Evolutionary conservation across 2,797 vertebrate species (phyloP).

Genomic region (Anomalospiza imberbis): DNA sequence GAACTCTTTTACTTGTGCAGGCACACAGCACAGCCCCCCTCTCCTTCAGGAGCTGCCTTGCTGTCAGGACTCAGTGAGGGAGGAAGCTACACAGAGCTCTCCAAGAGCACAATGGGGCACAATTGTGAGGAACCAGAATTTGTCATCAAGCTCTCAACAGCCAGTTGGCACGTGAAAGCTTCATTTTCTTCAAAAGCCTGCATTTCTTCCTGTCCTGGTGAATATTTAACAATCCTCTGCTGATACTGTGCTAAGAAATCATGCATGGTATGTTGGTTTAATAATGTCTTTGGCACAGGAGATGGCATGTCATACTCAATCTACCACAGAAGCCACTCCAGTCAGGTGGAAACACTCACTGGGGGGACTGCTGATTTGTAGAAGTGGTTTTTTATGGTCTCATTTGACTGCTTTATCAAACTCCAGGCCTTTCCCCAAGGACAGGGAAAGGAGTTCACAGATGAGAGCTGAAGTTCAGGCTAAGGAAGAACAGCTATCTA

Average conservation of each 20-base stretch:
- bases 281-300: not conserved
- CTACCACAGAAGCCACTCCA: not conserved
- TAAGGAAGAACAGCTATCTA: not conserved
- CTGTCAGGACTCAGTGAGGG: not conserved
- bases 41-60: not conserved
- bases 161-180: not conserved
- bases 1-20: not conserved
- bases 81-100: not conserved
- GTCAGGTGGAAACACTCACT: not conserved
- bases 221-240: not conserved
- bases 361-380: not conserved
- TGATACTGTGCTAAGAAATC: not conserved
- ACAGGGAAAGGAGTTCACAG: not conserved
- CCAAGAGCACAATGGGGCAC: not conserved
- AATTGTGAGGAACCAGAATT: not conserved
- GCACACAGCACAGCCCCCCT: not conserved
- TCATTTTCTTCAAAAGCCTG: not conserved
- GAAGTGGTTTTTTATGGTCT: not conserved
- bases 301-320: not conserved
- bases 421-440: not conserved
- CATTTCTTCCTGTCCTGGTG: not conserved
- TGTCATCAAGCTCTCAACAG: not conserved
- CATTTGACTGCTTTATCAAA: not conserved
- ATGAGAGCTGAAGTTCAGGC: not conserved
- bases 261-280: not conserved